phyloP scores from a whole-genome alignment of 2,797 vertebrate genomes.

The Pelodytes ibericus region DNA sequence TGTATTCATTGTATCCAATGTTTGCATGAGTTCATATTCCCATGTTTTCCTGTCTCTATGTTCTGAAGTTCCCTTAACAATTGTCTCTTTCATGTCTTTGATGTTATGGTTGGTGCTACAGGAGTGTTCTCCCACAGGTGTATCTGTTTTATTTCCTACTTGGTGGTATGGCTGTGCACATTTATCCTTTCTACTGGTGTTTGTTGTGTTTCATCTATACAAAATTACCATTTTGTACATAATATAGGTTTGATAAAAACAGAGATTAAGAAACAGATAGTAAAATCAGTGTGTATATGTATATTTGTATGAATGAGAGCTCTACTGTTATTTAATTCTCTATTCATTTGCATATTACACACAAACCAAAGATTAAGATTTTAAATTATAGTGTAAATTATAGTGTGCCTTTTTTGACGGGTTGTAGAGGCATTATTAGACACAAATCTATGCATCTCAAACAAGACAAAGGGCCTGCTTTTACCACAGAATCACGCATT shows the following conservation, averaged over 20 bases:
- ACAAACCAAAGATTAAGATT: too few species aligned
- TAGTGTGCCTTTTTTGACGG: too few species aligned
- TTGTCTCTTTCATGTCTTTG: conserved; percentile 23
- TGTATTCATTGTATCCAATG: background rate
- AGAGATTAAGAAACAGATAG: background rate
- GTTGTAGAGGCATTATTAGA: too few species aligned
- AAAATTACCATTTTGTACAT: background rate
- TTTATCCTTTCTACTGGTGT: background rate
- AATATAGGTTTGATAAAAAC: background rate
- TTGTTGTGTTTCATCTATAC: background rate
- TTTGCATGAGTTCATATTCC: conserved; percentile 13
- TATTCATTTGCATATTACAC: too few species aligned
- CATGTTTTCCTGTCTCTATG: conserved; percentile 6
- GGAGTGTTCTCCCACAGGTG: conserved; percentile 7
- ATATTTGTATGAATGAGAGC: too few species aligned
- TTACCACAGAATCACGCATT: too few species aligned
- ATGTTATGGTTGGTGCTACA: conserved; percentile 7
- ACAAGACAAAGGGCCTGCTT: too few species aligned
- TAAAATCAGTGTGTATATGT: background rate
- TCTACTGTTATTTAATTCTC: too few species aligned
- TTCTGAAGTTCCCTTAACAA: background rate
- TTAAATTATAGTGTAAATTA: too few species aligned
- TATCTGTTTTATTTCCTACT: conserved; percentile 2
- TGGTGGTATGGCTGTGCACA: background rate
- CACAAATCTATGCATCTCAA: too few species aligned